phyloP scores from a whole-genome alignment of 2,797 vertebrate genomes.

The Margarornis squamiger region DNA sequence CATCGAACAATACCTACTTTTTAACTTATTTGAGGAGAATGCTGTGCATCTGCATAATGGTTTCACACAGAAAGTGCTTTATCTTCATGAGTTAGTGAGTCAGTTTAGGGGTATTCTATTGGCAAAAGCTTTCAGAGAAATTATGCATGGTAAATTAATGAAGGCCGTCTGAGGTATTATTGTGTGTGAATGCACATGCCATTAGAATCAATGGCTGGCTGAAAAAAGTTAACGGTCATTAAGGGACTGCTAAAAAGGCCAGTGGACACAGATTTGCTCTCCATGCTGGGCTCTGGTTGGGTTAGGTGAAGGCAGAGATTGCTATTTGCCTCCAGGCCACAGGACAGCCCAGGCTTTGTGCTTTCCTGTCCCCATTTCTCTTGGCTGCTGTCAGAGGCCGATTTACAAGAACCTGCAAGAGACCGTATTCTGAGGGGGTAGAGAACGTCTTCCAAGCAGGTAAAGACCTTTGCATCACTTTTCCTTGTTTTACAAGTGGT shows the following conservation, averaged over 20 bases:
- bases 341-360: constrained; percentile 26
- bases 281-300: constrained; percentile 36
- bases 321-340: constrained; percentile 28
- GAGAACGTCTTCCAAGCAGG: constrained; percentile 33
- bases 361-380: not conserved
- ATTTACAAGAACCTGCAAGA: constrained; percentile 10
- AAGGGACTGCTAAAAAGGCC: constrained; percentile 67
- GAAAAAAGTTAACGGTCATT: constrained; percentile 73
- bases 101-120: constrained; percentile 73
- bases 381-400: constrained; percentile 11
- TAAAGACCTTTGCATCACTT: constrained; percentile 1
- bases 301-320: constrained; percentile 47
- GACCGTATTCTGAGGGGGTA: not conserved
- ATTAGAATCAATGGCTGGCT: constrained; percentile 74
- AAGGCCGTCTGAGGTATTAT: constrained; percentile 74
- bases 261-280: constrained; percentile 57
- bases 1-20: constrained; percentile 30
- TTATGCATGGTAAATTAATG: constrained; percentile 85
- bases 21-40: constrained; percentile 62
- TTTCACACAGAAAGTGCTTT: constrained; percentile 70
- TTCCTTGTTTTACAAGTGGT: not conserved
- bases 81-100: constrained; percentile 66
- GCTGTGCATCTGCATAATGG: constrained; percentile 57
- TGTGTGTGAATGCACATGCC: constrained; percentile 72
- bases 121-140: constrained; percentile 80